Base-by-base conservation (phyloP, 2,113 vertebrate species). In the Mus pahari region DNA sequence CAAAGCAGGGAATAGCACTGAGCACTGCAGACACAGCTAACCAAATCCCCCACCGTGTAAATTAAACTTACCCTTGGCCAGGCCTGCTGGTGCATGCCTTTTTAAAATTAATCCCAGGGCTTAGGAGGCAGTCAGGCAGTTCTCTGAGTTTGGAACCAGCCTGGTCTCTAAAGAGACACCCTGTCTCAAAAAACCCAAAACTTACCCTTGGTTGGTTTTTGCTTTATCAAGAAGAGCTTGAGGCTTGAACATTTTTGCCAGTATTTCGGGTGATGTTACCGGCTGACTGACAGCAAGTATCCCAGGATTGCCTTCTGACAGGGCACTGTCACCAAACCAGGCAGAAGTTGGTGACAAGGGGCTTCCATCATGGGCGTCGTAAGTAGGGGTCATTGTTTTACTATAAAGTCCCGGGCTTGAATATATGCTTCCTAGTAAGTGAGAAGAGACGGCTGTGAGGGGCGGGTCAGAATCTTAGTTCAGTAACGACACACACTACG, bases 371-470 rank as follows among this genome's bases (percentile, higher is more conserved):
- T 99, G 99, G 58, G 99, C 99, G 97, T 99, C 99, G 12, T 99
- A 99, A 81, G 99, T 99, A 20, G 99, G 99, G 0, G 99, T 99
- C 99, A 99, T 99, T 14, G 99, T 99, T 98, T 99, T 99, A 97
- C 99, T 99, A 97, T 99, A 99, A 60, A 99, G 98, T 95, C 99
- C 99, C 66, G 99, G 99, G 98, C 99, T 99, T 26, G 99, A 99
- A 98, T 99, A 99, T 98, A 99, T 99, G 97, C 99, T 99, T 98
- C 99, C 99, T 99, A 98, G 96, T 97, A 7, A 96, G 96, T 11
- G 89, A 98, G 88, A 97, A 97, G 97, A 96, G 97, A 31, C 91
- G 70, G 83, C 12, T 1, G 0, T 94, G 89, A 97, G 84, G 98
- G 26, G 36, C 3, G 60, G 81, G 2, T 77, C 2, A 89, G 77